phyloP scores from a whole-genome alignment of 2,888 invertebrate species.

The Stenoptilia bipunctidactyla region DNA sequence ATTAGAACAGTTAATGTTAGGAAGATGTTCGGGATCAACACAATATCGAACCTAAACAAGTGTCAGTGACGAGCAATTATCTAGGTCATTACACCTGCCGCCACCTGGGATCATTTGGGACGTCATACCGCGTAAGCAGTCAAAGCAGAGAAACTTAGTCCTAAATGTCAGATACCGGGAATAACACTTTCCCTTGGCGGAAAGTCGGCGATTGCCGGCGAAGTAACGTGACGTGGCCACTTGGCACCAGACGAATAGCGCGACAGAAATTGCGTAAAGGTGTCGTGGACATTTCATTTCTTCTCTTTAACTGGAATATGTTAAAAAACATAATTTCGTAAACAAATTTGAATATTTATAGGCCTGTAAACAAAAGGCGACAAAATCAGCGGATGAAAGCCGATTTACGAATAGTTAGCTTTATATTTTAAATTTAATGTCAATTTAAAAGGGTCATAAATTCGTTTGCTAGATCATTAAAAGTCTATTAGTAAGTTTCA shows the following conservation, averaged over 20 bases:
- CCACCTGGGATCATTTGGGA: constrained; percentile 22
- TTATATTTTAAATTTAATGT: too few species aligned
- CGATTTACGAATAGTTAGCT: too few species aligned
- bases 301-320: constrained; percentile 28
- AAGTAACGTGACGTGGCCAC: constrained; percentile 41
- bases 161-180: constrained; percentile 36
- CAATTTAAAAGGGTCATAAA: too few species aligned
- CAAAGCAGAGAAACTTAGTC: constrained; percentile 29
- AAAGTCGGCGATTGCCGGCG: constrained; percentile 24
- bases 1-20: too few species aligned
- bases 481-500: too few species aligned
- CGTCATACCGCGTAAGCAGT: constrained; percentile 1
- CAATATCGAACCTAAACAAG: not conserved
- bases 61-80: constrained; percentile 21
- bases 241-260: constrained; percentile 56
- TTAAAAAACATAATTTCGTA: constrained; percentile 1
- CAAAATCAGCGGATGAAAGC: too few species aligned
- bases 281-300: constrained; percentile 54
- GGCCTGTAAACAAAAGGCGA: too few species aligned
- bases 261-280: constrained; percentile 64
- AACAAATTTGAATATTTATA: too few species aligned
- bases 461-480: too few species aligned
- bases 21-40: too few species aligned
- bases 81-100: constrained; percentile 41
- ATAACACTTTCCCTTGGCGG: constrained; percentile 38